Conservation (phyloP, 2,797 vertebrate genomes). For the Phrynocephalus vlangalii region DNA sequence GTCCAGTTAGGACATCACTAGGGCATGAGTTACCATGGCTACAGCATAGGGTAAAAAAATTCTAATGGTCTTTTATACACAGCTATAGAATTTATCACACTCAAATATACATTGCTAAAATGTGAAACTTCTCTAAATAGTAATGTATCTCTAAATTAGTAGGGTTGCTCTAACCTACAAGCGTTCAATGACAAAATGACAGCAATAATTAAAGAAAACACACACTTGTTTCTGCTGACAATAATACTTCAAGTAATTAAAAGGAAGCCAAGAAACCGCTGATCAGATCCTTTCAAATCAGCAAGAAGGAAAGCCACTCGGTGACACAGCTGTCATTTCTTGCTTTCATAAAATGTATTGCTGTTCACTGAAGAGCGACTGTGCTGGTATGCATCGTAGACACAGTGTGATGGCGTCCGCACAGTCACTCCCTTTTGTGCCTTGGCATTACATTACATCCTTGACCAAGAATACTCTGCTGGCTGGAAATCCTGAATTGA, state of each 20-base stretch:
- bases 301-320: background rate
- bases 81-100: no score
- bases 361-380: conserved; percentile 14
- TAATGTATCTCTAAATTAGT: background rate
- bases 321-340: background rate
- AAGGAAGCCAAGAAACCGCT: background rate
- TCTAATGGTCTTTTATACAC: no score
- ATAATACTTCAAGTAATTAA: background rate
- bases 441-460: background rate
- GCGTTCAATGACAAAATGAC: background rate
- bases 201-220: background rate
- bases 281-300: background rate
- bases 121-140: background rate
- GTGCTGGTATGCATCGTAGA: background rate
- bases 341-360: conserved; percentile 29
- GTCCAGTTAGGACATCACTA: no score
- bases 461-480: conserved; percentile 1
- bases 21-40: no score
- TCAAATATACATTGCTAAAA: no score
- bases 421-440: background rate
- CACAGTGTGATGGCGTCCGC: background rate
- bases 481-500: conserved; percentile 1
- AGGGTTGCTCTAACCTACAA: background rate
- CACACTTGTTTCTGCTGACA: background rate
- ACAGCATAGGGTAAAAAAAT: no score